A percentile compares a stretch with the other conserved stretches of the same genome.
phyloP scores from a whole-genome alignment of 2,113 vertebrate genomes.

The Atlantisia rogersi region DNA sequence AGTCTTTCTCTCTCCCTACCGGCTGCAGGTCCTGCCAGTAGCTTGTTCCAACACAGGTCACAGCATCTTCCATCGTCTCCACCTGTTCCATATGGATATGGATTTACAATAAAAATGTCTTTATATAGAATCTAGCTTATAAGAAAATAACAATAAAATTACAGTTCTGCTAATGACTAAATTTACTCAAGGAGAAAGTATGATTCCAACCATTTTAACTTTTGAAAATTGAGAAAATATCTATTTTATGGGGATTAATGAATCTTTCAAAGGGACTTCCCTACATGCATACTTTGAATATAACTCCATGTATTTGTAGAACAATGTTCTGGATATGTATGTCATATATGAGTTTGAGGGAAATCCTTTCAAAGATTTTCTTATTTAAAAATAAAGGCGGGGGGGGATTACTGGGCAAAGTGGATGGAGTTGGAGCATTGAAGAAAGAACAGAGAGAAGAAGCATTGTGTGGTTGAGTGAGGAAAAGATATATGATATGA shows the following conservation, averaged over 20 bases:
- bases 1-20: not conserved
- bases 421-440: not conserved
- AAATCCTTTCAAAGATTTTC: not conserved
- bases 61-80: too few species aligned
- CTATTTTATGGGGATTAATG: not conserved
- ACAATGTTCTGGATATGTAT: not conserved
- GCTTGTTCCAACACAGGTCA: too few species aligned
- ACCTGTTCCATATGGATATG: too few species aligned
- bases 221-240: not conserved
- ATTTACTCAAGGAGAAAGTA: not conserved
- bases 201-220: not conserved
- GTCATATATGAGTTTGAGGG: not conserved
- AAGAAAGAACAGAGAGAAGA: not conserved
- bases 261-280: not conserved
- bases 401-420: not conserved
- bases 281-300: not conserved
- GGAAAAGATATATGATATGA: not conserved
- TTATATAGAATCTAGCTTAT: not conserved
- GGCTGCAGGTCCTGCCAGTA: too few species aligned
- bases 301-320: not conserved
- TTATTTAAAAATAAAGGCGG: not conserved
- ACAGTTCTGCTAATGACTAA: accelerated
- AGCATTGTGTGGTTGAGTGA: not conserved
- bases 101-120: not conserved
- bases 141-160: not conserved